A percentile compares a stretch with the other conserved stretches of the same genome.
Conservation (phyloP, 2,888 invertebrate genomes). For the Tridacna gigas region DNA sequence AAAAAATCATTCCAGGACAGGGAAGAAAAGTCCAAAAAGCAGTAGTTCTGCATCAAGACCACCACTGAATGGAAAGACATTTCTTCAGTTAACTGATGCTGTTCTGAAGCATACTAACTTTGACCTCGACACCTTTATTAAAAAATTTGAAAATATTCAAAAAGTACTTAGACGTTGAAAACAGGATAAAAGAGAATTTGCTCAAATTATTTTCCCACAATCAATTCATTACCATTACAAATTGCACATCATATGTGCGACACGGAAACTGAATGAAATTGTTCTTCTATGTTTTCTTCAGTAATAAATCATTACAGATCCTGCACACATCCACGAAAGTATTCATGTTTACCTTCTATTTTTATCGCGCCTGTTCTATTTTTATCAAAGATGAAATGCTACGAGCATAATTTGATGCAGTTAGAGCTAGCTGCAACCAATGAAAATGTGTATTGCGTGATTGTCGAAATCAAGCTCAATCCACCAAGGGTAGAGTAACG, state of each 20-base stretch:
- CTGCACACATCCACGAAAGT: no score
- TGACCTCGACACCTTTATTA: slow-evolving; percentile 24
- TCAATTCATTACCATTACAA: background rate
- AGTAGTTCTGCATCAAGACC: slow-evolving; percentile 15
- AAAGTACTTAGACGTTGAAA: slow-evolving; percentile 31
- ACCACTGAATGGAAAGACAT: slow-evolving; percentile 22
- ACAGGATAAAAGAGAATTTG: background rate
- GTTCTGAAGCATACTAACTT: slow-evolving; percentile 19
- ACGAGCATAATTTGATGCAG: no score
- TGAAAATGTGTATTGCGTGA: no score
- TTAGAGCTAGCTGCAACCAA: no score
- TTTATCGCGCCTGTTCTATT: no score
- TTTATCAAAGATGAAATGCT: no score
- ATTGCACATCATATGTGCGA: background rate
- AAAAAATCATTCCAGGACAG: slow-evolving; percentile 31
- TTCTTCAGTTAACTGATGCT: slow-evolving; percentile 16
- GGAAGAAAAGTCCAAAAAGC: slow-evolving; percentile 22
- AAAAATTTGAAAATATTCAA: slow-evolving; percentile 38
- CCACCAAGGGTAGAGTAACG: no score
- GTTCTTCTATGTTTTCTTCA: no score
- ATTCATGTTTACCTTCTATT: no score
- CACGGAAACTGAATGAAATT: no score
- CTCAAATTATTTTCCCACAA: background rate
- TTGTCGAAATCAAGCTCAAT: no score
- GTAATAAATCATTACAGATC: no score